phyloP scores from a whole-genome alignment of 2,797 vertebrate species.

The Tamandua tetradactyla region DNA sequence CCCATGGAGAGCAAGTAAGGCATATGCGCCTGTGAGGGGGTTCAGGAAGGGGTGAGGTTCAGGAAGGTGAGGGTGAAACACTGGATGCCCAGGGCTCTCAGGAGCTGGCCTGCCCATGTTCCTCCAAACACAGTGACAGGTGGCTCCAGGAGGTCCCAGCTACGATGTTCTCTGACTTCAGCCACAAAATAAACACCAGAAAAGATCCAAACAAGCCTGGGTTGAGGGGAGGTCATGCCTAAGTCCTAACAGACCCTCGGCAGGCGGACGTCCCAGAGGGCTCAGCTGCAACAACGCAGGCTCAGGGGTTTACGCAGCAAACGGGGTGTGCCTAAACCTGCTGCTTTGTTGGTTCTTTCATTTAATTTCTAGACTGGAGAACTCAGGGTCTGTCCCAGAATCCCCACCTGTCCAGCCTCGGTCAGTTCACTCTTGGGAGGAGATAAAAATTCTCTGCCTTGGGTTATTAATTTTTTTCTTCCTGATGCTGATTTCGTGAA shows the following conservation, averaged over 20 bases:
- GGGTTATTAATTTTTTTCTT: background rate
- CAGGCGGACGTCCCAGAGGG: background rate
- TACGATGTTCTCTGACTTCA: background rate
- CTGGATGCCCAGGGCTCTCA: background rate
- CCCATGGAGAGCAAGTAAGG: accelerated
- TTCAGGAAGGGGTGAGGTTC: accelerated
- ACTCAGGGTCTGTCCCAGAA: background rate
- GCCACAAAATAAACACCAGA: background rate
- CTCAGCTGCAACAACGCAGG: background rate
- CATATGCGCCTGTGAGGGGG: background rate
- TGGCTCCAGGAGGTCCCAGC: background rate
- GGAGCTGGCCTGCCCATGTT: too few species aligned
- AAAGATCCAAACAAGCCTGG: background rate
- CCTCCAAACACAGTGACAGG: background rate
- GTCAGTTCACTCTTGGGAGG: background rate
- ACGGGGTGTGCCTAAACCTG: background rate
- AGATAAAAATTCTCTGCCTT: background rate
- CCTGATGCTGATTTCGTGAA: accelerated
- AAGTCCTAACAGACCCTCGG: background rate
- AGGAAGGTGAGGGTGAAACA: too few species aligned
- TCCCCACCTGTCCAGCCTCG: background rate
- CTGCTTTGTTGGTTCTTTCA: background rate
- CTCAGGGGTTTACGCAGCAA: background rate
- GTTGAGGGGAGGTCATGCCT: background rate
- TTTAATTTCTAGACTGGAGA: background rate